Conservation (phyloP, 2,888 invertebrate genomes). For the Metallyticus violacea region DNA sequence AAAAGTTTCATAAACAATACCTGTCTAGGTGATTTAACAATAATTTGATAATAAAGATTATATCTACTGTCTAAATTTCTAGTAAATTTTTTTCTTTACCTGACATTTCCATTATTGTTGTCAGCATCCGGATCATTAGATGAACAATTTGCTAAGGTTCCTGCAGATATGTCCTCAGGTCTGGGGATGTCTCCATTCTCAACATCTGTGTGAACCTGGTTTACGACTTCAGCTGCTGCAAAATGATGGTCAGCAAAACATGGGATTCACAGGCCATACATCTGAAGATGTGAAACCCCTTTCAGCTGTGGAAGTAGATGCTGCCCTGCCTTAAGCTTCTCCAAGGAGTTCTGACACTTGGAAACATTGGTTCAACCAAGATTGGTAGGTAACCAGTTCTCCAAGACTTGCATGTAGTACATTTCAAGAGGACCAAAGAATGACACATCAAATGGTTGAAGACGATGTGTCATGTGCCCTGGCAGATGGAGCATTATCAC, state of each 20-base stretch:
- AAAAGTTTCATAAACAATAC: neutral
- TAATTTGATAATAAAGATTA: neutral
- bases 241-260: slow-evolving; percentile 25
- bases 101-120: neutral
- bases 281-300: neutral
- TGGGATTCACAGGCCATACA: slow-evolving; percentile 23
- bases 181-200: neutral
- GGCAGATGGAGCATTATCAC: slow-evolving; percentile 37
- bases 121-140: neutral
- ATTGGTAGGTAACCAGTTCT: slow-evolving; percentile 4
- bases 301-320: neutral
- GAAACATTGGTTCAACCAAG: neutral
- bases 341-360: neutral
- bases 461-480: slow-evolving; percentile 36
- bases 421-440: slow-evolving; percentile 8
- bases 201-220: neutral
- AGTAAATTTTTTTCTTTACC: neutral
- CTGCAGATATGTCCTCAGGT: neutral
- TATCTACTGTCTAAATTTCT: neutral
- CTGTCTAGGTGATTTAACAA: neutral
- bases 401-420: neutral
- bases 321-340: neutral
- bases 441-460: slow-evolving; percentile 36
- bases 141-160: neutral
- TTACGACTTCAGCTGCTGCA: slow-evolving; percentile 23